phyloP scores from a whole-genome alignment of 2,797 vertebrate species.

The Loriculus beryllinus region DNA sequence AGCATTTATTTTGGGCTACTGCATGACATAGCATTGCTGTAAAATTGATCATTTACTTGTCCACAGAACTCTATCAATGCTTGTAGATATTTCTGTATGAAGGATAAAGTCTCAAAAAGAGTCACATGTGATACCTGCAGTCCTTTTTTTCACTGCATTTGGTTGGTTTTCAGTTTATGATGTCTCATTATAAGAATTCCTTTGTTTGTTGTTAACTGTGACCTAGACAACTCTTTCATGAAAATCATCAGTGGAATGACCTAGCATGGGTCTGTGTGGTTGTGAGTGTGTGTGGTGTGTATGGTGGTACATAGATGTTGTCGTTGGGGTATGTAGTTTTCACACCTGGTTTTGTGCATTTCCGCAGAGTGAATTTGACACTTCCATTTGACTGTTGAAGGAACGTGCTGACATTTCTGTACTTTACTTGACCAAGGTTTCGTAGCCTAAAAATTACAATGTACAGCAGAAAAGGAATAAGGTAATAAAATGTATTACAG shows the following conservation, averaged over 20 bases:
- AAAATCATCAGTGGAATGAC: background rate
- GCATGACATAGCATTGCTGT: accelerated
- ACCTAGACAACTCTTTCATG: background rate
- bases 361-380: background rate
- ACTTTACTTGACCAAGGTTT: background rate
- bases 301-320: background rate
- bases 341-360: background rate
- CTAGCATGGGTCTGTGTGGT: background rate
- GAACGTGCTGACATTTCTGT: background rate
- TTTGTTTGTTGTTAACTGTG: background rate
- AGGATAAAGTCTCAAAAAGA: background rate
- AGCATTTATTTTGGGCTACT: background rate
- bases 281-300: background rate
- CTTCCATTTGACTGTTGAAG: background rate
- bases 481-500: background rate
- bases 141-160: background rate
- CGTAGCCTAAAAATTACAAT: background rate
- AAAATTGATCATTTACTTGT: background rate
- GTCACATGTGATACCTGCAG: background rate
- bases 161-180: background rate
- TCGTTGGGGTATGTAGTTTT: background rate
- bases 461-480: background rate
- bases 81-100: background rate
- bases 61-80: background rate
- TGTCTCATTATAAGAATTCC: background rate